phyloP scores from a whole-genome alignment of 2,797 vertebrate genomes.

The Tragopan temminckii region DNA sequence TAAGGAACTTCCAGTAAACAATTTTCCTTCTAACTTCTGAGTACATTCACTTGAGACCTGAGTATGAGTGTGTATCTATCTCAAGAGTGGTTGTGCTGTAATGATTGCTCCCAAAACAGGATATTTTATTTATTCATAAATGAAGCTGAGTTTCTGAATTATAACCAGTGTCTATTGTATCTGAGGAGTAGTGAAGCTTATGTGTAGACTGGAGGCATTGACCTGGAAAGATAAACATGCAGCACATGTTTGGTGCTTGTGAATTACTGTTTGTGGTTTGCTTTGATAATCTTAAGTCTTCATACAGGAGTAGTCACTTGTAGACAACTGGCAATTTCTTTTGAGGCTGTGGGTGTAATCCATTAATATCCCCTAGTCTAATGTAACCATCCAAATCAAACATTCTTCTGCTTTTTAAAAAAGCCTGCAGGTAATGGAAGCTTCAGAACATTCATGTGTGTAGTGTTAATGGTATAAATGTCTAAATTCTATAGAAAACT shows the following conservation, averaged over 20 bases:
- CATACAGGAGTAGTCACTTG: conserved; percentile 30
- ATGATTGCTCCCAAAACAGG: background rate
- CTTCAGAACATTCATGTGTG: conserved; percentile 32
- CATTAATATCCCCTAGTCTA: conserved; percentile 57
- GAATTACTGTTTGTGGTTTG: conserved; percentile 60
- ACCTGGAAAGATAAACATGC: conserved; percentile 55
- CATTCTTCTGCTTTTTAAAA: conserved; percentile 6
- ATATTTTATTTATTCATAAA: background rate
- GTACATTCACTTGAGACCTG: background rate
- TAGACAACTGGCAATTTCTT: conserved; percentile 60
- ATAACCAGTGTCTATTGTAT: background rate
- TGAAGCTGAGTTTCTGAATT: background rate
- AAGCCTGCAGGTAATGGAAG: conserved; percentile 60
- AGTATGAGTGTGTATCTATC: background rate
- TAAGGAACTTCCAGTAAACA: background rate
- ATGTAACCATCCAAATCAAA: conserved; percentile 70
- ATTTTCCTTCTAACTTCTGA: background rate
- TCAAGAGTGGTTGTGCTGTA: background rate
- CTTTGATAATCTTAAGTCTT: conserved; percentile 69
- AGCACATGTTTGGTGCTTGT: conserved; percentile 28
- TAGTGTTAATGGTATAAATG: conserved; percentile 35
- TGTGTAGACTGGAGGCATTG: conserved; percentile 1
- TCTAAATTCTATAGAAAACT: conserved; percentile 43
- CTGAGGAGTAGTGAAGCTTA: conserved; percentile 15
- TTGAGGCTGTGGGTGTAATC: conserved; percentile 47